These are phyloP conservation scores for Ciconia stormi DNA, from an alignment of 2,113 vertebrate species.

Conservation along the genomic window DNA sequence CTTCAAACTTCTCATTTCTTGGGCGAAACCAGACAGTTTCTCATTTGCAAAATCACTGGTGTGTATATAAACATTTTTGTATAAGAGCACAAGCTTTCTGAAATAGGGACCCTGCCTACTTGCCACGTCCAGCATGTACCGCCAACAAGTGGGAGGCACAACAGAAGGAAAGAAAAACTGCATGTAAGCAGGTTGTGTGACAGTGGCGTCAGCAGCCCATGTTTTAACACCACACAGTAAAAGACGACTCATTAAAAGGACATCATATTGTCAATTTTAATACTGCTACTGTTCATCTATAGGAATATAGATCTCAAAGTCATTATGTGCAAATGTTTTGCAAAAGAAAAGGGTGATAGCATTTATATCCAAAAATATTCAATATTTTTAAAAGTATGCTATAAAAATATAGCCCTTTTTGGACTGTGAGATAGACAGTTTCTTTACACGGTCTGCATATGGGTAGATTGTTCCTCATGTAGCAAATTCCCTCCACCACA, in stretches of 20 bases:
- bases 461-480: not conserved
- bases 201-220: not conserved
- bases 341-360: not conserved
- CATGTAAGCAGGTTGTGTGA: not conserved
- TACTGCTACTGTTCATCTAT: not conserved
- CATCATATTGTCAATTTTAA: not conserved
- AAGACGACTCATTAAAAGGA: not conserved
- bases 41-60: not conserved
- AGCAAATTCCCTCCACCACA: not conserved
- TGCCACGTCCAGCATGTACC: not conserved
- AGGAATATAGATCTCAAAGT: not conserved
- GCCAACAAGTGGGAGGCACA: not conserved
- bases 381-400: not conserved
- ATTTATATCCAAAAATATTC: not conserved
- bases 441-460: rapidly evolving
- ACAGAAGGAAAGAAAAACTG: not conserved
- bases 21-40: not conserved
- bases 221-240: not conserved
- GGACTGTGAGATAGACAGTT: not conserved
- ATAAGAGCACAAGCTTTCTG: not conserved
- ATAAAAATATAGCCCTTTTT: not conserved
- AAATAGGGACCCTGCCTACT: not conserved
- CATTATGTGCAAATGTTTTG: not conserved
- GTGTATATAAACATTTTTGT: not conserved
- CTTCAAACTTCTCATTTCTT: not conserved